Evolutionary conservation across 2,888 invertebrate species (phyloP).

Genomic region (Ellobium chinense): DNA sequence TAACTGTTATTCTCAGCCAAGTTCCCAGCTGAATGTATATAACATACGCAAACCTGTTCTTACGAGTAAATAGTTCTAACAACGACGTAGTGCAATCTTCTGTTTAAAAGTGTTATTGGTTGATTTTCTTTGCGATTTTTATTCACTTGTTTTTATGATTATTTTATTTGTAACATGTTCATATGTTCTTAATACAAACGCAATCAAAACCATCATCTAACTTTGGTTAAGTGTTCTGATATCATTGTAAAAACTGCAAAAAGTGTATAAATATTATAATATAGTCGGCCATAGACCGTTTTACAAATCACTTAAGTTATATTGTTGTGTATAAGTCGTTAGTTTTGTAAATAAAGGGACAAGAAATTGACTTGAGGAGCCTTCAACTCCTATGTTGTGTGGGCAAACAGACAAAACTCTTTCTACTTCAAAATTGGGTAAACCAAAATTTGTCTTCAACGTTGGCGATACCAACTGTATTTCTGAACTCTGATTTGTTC

Average conservation of each 20-base stretch:
- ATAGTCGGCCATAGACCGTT: background rate
- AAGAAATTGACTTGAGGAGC: background rate
- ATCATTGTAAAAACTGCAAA: background rate
- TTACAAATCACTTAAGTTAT: background rate
- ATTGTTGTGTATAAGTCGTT: background rate
- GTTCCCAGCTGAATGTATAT: background rate
- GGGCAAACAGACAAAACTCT: background rate
- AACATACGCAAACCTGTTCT: background rate
- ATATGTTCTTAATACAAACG: background rate
- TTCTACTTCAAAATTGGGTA: too few species aligned
- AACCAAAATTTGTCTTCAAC: too few species aligned
- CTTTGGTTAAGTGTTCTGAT: background rate
- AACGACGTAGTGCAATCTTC: conserved; percentile 12
- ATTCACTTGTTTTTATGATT: background rate
- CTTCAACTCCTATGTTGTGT: background rate
- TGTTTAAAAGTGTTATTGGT: background rate
- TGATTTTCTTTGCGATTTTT: background rate
- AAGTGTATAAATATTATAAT: background rate
- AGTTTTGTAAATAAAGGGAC: conserved; percentile 8
- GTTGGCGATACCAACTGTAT: too few species aligned
- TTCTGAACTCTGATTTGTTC: too few species aligned
- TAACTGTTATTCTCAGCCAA: too few species aligned
- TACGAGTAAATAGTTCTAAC: conserved; percentile 18
- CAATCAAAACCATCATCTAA: background rate
- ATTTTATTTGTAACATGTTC: background rate